These are phyloP conservation scores for Ceratina calcarata DNA, from an alignment of 1,140 invertebrate genomes.

Conservation along the genomic window DNA sequence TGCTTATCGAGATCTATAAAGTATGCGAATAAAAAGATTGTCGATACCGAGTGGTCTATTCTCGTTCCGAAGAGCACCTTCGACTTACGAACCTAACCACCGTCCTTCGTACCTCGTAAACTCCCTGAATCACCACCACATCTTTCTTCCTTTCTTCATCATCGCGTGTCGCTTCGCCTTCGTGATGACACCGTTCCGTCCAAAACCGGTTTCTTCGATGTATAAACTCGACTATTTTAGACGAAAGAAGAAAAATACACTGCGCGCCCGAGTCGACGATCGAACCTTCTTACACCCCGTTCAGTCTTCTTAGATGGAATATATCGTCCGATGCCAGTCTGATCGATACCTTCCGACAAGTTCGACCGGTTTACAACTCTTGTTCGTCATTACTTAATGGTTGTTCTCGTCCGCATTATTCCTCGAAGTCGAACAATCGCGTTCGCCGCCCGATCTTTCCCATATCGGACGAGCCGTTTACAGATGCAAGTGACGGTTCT, in stretches of 20 bases:
- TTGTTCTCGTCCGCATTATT: background rate
- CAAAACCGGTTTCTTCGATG: background rate
- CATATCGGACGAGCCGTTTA: background rate
- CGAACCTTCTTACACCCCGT: background rate
- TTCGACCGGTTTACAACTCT: background rate
- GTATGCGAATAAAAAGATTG: constrained; percentile 73
- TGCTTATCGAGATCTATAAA: constrained; percentile 69
- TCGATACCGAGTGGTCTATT: constrained; percentile 72
- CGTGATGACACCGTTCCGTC: background rate
- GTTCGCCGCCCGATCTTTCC: background rate
- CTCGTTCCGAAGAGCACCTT: constrained; percentile 59
- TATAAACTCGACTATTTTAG: background rate
- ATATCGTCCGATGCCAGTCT: background rate
- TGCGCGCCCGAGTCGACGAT: constrained; percentile 1
- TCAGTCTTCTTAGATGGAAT: constrained; percentile 39
- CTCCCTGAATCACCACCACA: constrained; percentile 22
- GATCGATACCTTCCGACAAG: background rate
- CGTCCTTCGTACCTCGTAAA: constrained; percentile 47
- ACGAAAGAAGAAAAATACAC: constrained; percentile 16
- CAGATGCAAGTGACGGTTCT: background rate
- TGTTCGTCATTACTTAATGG: background rate
- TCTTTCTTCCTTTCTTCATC: background rate
- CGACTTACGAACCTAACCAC: constrained; percentile 62
- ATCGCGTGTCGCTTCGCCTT: background rate
- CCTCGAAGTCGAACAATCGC: background rate